A percentile compares a stretch with the other conserved stretches of the same genome.
Conservation (phyloP, 1,140 invertebrate genomes). For the Ooceraea biroi region DNA sequence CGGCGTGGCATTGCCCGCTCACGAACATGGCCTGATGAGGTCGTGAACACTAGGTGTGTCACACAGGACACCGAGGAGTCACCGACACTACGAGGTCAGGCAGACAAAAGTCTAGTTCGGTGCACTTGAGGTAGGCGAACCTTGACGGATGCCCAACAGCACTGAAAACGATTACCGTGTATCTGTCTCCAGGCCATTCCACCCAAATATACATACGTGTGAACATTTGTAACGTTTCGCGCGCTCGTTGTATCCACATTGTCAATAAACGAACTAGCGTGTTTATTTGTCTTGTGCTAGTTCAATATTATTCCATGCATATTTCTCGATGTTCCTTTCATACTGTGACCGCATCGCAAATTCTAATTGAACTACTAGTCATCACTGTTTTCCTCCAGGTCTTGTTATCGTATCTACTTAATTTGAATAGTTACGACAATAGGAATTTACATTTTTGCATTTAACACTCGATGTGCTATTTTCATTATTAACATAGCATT, state of each 20-base stretch:
- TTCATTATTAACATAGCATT: background rate
- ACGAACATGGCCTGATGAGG: constrained; percentile 39
- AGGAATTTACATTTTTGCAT: no score
- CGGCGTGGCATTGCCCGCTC: constrained; percentile 51
- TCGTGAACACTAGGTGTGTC: constrained; percentile 47
- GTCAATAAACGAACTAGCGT: background rate
- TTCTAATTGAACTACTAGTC: no score
- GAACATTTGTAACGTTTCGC: background rate
- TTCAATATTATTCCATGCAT: no score
- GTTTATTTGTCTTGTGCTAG: background rate
- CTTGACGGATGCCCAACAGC: constrained; percentile 39
- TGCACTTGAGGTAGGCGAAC: constrained; percentile 56
- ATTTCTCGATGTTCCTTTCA: no score
- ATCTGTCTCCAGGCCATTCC: constrained; percentile 12
- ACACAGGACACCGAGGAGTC: constrained; percentile 39
- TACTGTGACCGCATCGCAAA: no score
- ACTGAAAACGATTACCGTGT: constrained; percentile 12
- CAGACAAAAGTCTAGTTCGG: constrained; percentile 62
- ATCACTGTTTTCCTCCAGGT: no score
- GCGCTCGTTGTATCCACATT: background rate
- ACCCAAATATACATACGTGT: background rate
- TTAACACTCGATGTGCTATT: no score
- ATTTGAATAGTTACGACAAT: no score
- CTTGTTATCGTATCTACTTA: no score
- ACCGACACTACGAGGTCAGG: constrained; percentile 63